These are phyloP conservation scores for Strix aluco DNA, from an alignment of 2,113 vertebrate genomes.

Conservation along the genomic window DNA sequence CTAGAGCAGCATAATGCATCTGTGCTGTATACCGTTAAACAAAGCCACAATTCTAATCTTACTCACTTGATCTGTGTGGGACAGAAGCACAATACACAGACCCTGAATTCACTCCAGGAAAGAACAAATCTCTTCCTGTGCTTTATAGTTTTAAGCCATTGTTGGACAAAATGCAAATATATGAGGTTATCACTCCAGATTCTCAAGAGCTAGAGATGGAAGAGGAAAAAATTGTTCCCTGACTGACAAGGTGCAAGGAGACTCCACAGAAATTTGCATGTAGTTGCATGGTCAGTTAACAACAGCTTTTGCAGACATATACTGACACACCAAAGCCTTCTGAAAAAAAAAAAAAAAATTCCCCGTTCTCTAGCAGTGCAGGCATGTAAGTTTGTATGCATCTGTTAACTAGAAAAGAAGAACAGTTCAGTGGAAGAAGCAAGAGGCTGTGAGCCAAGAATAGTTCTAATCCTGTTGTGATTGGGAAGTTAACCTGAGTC, in stretches of 20 bases:
- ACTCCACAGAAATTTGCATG: neutral
- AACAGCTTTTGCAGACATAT: neutral
- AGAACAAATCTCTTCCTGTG: neutral
- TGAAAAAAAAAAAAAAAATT: neutral
- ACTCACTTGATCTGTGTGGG: neutral
- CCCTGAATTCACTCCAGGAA: neutral
- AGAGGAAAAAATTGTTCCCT: neutral
- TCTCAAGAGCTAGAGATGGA: neutral
- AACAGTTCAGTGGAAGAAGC: neutral
- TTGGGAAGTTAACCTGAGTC: conserved; percentile 47
- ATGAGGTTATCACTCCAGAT: neutral
- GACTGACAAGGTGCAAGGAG: neutral
- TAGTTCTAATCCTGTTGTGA: conserved; percentile 30
- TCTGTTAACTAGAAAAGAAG: neutral
- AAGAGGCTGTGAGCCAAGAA: conserved; percentile 24
- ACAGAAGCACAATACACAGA: conserved; percentile 26
- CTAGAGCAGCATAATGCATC: neutral
- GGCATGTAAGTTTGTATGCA: neutral
- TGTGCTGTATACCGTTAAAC: neutral
- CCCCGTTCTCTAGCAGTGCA: neutral
- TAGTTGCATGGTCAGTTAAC: neutral
- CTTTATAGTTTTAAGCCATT: neutral
- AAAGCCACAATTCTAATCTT: conserved; percentile 27
- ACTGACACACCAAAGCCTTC: neutral
- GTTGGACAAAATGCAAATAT: neutral